Conservation (phyloP, 2,113 vertebrate genomes). For the Lipotes vexillifer region DNA sequence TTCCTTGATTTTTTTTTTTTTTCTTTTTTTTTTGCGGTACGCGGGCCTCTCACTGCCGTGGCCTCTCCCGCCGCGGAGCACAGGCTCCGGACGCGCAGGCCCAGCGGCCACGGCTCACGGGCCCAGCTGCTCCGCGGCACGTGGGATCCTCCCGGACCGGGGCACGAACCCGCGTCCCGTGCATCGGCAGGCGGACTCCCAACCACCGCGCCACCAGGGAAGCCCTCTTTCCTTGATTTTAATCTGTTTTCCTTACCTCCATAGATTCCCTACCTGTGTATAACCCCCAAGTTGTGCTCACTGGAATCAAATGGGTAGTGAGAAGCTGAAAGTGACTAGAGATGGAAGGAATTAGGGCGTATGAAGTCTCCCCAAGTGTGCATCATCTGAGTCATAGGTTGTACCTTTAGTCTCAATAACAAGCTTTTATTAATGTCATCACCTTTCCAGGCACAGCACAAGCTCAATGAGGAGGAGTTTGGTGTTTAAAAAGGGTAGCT, state of each 20-base stretch:
- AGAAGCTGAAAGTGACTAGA: constrained; percentile 41
- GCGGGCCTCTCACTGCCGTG: too few species aligned
- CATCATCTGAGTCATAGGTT: constrained; percentile 5
- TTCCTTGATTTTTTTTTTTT: not conserved
- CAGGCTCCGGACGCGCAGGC: too few species aligned
- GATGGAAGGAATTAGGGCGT: constrained; percentile 1
- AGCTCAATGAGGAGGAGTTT: not conserved
- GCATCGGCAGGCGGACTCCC: too few species aligned
- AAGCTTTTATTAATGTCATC: not conserved
- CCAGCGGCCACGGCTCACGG: too few species aligned
- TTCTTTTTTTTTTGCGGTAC: too few species aligned
- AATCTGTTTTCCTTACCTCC: not conserved
- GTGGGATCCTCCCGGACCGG: too few species aligned
- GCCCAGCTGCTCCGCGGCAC: too few species aligned
- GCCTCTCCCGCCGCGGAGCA: too few species aligned
- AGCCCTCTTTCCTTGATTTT: not conserved
- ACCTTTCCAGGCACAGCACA: not conserved
- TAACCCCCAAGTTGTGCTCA: not conserved
- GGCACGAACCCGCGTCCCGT: too few species aligned
- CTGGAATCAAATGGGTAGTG: constrained; percentile 11
- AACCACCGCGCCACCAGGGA: too few species aligned
- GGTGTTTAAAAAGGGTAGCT: not conserved
- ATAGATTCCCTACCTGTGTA: not conserved
- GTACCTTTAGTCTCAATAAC: not conserved
- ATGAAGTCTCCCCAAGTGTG: not conserved